Base-by-base conservation (phyloP, 2,888 invertebrate species). In the Poecilus cupreus region DNA sequence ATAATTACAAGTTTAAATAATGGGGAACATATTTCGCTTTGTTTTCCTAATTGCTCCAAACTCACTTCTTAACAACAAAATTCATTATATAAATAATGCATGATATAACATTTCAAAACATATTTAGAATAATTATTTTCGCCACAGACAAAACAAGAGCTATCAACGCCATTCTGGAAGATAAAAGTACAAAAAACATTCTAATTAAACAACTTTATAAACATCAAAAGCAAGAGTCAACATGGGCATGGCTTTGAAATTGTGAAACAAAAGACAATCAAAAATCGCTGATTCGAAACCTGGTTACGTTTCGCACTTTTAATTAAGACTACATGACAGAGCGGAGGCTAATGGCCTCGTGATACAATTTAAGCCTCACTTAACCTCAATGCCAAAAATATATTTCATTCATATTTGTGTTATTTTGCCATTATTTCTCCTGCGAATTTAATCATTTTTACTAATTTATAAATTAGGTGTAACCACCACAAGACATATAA, bases 221-320 rank as follows among this genome's bases (percentile, higher is more conserved):
- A 54, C 60, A 60, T 60, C 60, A 60, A 60, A 60, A 26, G 60
- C n/a, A 26, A 60, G 8, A 60, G 60, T 60, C 22, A 26, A 24
- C 13, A 22, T 18, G 54, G 54, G 60, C 10, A 2, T n/a, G 1
- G 60, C 60, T 60, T 60, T 60, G 60, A 60, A 60, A 60, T 13
- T 60, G 26, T 26, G n/a, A 60, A 60, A 60, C 60, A 60, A 60
- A 60, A 60, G 60, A 24, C 60, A 60, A 60, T 60, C 60, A 60
- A 60, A 54, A 60, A 60, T 60, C 60, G n/a, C n/a, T 5, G 22
- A 13, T 60, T 26, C 26, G 26, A 54, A 43, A 54, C 54, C 54
- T 8, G 60, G 4, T 26, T 60, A 22, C 22, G 22, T 60, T 60
- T 60, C 26, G 13, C 60, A 60, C 60, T 60, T 60, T 60, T 60